phyloP scores from a whole-genome alignment of 2,888 invertebrate genomes.

The Galerucella nymphaeae region DNA sequence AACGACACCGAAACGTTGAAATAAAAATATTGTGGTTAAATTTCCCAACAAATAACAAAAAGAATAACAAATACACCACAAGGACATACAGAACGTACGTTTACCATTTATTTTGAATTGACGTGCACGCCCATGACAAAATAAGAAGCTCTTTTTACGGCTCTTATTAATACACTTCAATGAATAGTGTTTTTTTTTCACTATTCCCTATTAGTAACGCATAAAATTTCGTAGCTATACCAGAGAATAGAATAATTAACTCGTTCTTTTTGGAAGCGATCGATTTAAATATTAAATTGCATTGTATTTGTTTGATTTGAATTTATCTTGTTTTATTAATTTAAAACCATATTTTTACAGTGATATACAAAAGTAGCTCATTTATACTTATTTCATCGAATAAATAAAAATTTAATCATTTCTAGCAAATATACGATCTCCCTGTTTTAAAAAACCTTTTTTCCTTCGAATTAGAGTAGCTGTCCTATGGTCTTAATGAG shows the following conservation, averaged over 20 bases:
- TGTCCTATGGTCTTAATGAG: constrained; percentile 6
- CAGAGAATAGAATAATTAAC: background rate
- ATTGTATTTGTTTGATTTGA: too few relatives aligned
- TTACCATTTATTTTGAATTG: background rate
- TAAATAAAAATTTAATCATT: too few relatives aligned
- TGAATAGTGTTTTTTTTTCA: background rate
- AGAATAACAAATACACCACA: too few relatives aligned
- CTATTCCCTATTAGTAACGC: background rate
- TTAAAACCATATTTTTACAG: too few relatives aligned
- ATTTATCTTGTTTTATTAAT: too few relatives aligned
- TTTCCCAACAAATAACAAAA: too few relatives aligned
- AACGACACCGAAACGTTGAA: too few relatives aligned
- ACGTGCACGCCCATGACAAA: background rate
- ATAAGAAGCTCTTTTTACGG: background rate
- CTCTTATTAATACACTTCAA: constrained; percentile 8
- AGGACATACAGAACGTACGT: too few relatives aligned
- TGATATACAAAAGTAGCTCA: too few relatives aligned
- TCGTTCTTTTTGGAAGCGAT: background rate
- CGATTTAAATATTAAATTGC: background rate
- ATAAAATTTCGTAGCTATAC: background rate
- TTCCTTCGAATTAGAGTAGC: background rate
- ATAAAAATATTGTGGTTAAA: too few relatives aligned
- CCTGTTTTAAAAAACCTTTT: background rate
- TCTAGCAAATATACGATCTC: background rate
- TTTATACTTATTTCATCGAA: too few relatives aligned